Evolutionary conservation across 2,797 vertebrate species (phyloP).

Genomic region (Paramormyrops hopkinsi): DNA sequence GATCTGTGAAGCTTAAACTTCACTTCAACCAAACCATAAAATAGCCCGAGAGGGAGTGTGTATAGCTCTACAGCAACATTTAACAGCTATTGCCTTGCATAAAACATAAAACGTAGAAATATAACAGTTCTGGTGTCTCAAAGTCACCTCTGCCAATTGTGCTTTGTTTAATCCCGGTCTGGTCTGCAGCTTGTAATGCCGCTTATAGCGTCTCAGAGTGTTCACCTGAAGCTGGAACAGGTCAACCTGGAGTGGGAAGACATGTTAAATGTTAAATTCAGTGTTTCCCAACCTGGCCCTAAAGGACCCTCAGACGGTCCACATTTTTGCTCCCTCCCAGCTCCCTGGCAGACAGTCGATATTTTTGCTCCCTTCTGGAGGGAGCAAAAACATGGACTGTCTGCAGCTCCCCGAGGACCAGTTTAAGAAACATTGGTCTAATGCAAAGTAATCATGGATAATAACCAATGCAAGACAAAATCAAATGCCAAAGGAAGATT

Average conservation of each 20-base stretch:
- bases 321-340: neutral
- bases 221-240: slow-evolving; percentile 98
- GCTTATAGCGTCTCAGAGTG: slow-evolving; percentile 91
- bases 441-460: neutral
- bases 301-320: neutral
- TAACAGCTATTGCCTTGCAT: neutral
- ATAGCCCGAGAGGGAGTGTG: neutral
- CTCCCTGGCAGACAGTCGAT: neutral
- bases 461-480: neutral
- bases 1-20: neutral
- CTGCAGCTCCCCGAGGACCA: neutral
- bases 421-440: neutral
- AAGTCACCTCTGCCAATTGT: slow-evolving; percentile 84
- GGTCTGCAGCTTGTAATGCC: slow-evolving; percentile 97
- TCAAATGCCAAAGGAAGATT: neutral
- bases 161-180: slow-evolving; percentile 96
- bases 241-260: slow-evolving; percentile 72
- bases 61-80: neutral
- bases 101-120: neutral
- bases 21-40: neutral
- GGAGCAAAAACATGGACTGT: neutral
- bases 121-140: neutral
- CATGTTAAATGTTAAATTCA: neutral
- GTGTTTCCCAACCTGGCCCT: neutral
- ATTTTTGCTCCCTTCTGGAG: neutral